Conservation (phyloP, 2,888 invertebrate species). For the Rhamphomyia laevipes region DNA sequence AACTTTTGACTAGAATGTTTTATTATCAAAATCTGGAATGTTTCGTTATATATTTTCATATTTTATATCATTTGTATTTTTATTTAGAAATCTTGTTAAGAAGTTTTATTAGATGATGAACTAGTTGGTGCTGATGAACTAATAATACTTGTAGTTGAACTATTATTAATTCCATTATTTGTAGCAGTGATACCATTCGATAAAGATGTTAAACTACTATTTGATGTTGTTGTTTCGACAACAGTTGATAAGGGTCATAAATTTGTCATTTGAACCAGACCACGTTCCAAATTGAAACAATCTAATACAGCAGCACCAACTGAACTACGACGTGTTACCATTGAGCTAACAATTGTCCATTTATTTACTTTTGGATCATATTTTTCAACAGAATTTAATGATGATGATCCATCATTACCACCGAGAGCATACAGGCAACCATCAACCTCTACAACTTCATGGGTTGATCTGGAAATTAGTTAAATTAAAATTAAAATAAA, state of each 20-base stretch:
- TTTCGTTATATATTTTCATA: no score
- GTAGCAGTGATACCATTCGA: neutral
- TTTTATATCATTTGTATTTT: no score
- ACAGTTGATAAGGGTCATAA: slow-evolving; percentile 37
- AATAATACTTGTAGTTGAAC: neutral
- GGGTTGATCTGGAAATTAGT: slow-evolving; percentile 48
- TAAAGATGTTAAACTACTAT: neutral
- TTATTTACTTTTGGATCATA: slow-evolving; percentile 53
- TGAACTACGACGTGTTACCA: slow-evolving; percentile 51
- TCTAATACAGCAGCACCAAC: slow-evolving; percentile 55
- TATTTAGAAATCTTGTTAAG: neutral
- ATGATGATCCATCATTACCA: slow-evolving; percentile 58
- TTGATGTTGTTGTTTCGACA: slow-evolving; percentile 22
- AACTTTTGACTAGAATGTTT: no score
- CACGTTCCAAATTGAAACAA: slow-evolving; percentile 47
- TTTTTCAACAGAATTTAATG: slow-evolving; percentile 54
- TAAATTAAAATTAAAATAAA: no score
- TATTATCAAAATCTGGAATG: no score
- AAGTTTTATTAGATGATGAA: neutral
- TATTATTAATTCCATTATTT: neutral
- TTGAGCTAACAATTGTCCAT: slow-evolving; percentile 53
- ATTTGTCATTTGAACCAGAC: slow-evolving; percentile 37
- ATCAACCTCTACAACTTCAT: slow-evolving; percentile 54
- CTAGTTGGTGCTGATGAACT: neutral
- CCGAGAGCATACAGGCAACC: slow-evolving; percentile 52